A percentile compares a stretch with the other conserved stretches of the same genome.
Conservation (phyloP, 2,888 invertebrate genomes). For the Platycnemis pennipes region DNA sequence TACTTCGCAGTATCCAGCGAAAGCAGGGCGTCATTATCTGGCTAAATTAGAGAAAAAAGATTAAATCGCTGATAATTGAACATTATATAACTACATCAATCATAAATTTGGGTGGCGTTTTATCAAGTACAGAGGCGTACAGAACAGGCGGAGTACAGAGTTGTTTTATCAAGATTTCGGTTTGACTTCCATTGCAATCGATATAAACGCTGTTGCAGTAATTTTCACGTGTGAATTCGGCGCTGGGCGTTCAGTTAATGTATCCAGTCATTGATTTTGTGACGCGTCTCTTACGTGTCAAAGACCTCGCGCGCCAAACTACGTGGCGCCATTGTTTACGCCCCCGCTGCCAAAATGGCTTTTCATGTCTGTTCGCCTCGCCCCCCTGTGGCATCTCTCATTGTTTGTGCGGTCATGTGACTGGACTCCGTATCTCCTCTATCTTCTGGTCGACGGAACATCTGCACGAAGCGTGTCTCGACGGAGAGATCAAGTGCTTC, state of each 20-base stretch:
- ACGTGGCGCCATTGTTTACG: background rate
- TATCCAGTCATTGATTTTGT: background rate
- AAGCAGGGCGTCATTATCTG: no score
- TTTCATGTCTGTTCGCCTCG: background rate
- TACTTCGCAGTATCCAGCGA: no score
- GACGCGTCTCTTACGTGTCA: background rate
- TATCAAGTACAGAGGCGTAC: no score
- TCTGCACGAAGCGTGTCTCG: background rate
- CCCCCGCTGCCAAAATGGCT: background rate
- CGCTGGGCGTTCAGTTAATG: background rate
- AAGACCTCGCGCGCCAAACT: background rate
- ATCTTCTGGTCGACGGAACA: background rate
- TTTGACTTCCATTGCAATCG: no score
- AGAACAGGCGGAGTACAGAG: no score
- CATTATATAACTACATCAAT: no score
- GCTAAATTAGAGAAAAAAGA: no score
- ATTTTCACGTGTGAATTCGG: background rate
- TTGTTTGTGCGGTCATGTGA: slow-evolving; percentile 11
- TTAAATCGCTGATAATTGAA: no score
- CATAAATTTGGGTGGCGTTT: no score
- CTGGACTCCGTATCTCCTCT: background rate
- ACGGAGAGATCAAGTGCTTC: background rate
- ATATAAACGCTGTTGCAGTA: background rate
- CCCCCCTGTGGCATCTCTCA: background rate
- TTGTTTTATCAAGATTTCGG: no score